Conservation (phyloP, 2,113 vertebrate genomes). For the Mobula birostris region DNA sequence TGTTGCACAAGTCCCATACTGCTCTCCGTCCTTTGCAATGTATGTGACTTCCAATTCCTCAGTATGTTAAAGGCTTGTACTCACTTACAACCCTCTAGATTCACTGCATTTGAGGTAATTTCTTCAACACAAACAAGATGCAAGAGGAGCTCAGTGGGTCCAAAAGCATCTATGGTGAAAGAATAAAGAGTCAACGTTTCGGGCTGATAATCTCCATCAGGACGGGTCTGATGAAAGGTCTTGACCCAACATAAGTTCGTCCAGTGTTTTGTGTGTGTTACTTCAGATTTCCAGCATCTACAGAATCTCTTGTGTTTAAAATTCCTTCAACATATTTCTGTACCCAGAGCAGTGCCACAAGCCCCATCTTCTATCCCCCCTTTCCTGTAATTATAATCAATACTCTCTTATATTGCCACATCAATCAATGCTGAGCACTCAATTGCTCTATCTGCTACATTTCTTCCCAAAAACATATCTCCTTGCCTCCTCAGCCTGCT, state of each 20-base stretch:
- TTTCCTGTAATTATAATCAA: background rate
- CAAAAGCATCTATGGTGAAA: no score
- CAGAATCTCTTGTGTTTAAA: background rate
- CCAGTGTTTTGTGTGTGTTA: no score
- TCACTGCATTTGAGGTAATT: background rate
- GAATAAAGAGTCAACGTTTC: no score
- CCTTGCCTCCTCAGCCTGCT: background rate
- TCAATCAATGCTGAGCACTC: background rate
- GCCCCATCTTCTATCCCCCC: background rate
- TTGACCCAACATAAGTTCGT: no score
- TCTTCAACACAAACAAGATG: background rate
- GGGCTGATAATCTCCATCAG: no score
- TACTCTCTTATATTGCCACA: background rate
- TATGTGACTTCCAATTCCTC: background rate
- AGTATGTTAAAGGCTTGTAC: background rate
- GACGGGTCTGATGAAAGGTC: no score
- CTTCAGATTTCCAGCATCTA: no score
- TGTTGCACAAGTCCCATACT: background rate
- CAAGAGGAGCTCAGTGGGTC: no score
- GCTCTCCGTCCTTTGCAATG: background rate
- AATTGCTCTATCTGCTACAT: background rate
- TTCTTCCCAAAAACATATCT: background rate
- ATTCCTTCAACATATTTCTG: background rate
- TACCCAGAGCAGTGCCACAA: background rate
- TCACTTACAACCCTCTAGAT: background rate